Evolutionary conservation across 2,888 invertebrate genomes (phyloP).

Genomic region (Polydrusus pterygomalis): DNA sequence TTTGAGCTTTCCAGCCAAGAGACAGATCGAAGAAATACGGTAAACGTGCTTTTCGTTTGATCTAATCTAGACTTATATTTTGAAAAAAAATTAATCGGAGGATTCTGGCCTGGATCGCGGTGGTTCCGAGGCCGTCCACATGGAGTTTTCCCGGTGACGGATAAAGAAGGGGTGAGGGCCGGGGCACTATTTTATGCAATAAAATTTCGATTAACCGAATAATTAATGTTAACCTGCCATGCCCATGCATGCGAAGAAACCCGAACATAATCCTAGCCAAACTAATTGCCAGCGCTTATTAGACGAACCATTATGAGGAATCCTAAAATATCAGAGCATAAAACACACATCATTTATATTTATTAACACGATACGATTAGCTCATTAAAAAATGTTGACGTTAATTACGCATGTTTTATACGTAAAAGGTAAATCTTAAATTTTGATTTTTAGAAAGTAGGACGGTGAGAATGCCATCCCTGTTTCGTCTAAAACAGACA

Average conservation of each 20-base stretch:
- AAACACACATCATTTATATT: conserved; percentile 22
- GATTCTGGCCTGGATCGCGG: too few relatives aligned
- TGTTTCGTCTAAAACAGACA: too few relatives aligned
- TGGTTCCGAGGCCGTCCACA: too few relatives aligned
- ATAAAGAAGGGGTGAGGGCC: too few relatives aligned
- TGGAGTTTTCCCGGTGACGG: too few relatives aligned
- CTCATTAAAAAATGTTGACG: conserved; percentile 1
- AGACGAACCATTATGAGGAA: conserved; percentile 8
- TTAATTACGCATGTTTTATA: background rate
- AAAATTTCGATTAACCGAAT: conserved; percentile 2
- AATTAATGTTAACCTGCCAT: background rate
- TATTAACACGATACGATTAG: background rate
- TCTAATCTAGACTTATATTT: too few relatives aligned
- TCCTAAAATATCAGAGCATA: conserved; percentile 22
- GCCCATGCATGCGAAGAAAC: background rate
- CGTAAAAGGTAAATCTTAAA: background rate
- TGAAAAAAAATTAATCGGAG: too few relatives aligned
- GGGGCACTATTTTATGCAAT: background rate
- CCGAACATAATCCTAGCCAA: background rate
- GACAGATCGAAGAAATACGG: too few relatives aligned
- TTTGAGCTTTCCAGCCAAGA: too few relatives aligned
- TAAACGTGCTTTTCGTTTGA: too few relatives aligned
- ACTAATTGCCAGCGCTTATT: background rate
- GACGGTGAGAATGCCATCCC: too few relatives aligned
- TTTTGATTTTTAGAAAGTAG: conserved; percentile 7